These are phyloP conservation scores for Torymus tubicola DNA, from an alignment of 2,888 invertebrate species.

Conservation along the genomic window DNA sequence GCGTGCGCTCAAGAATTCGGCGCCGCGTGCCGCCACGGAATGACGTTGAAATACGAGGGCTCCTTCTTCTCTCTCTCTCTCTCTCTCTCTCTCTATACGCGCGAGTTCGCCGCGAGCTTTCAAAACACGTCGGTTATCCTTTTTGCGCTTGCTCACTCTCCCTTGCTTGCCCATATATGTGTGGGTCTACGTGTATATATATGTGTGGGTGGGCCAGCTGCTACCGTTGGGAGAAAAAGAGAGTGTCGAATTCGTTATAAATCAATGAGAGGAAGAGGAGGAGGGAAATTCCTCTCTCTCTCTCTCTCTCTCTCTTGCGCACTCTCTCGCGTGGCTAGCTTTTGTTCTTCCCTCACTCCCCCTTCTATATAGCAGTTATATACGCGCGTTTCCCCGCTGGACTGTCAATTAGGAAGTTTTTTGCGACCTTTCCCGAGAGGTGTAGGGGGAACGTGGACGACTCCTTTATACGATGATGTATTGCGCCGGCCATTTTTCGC, in stretches of 20 bases:
- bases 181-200: too few relatives aligned
- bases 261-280: constrained; percentile 15
- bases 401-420: constrained; percentile 28
- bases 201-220: neutral
- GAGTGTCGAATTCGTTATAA: constrained; percentile 35
- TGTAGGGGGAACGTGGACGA: neutral
- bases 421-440: neutral
- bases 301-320: too few relatives aligned
- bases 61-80: constrained; percentile 16
- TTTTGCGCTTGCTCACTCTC: neutral
- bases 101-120: constrained; percentile 13
- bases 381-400: neutral
- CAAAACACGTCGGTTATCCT: constrained; percentile 36
- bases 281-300: neutral
- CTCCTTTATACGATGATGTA: constrained; percentile 25
- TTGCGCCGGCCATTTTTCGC: neutral
- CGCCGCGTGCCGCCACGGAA: constrained; percentile 33
- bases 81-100: too few relatives aligned
- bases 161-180: too few relatives aligned
- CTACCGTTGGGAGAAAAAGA: constrained; percentile 4
- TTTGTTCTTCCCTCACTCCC: too few relatives aligned
- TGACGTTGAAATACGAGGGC: constrained; percentile 62
- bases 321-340: too few relatives aligned
- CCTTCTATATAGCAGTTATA: too few relatives aligned
- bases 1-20: constrained; percentile 59